Conservation (phyloP, 2,797 vertebrate genomes). For the Alca torda region DNA sequence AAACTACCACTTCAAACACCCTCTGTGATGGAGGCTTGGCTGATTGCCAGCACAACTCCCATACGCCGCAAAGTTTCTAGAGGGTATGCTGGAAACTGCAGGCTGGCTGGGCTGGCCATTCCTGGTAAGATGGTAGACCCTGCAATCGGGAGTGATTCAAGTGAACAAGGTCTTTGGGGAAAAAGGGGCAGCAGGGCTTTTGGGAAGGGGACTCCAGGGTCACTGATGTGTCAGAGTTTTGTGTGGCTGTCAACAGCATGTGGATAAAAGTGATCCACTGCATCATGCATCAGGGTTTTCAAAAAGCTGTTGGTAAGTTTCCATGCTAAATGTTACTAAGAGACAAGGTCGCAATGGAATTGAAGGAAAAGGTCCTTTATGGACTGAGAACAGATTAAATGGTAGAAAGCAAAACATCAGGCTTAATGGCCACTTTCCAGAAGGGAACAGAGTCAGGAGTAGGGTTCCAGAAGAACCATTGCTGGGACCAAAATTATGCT, state of each 20-base stretch:
- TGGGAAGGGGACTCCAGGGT: background rate
- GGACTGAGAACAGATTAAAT: background rate
- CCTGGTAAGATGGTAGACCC: background rate
- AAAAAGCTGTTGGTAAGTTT: background rate
- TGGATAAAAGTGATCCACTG: background rate
- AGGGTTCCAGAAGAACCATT: background rate
- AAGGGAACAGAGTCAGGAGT: background rate
- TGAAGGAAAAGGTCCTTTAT: background rate
- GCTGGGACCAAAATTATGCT: background rate
- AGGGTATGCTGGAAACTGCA: background rate
- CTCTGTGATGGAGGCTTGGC: background rate
- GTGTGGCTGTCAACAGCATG: rapidly evolving
- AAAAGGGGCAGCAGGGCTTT: background rate
- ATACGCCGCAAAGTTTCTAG: rapidly evolving
- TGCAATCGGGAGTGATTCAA: background rate
- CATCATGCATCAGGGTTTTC: background rate
- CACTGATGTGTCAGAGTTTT: background rate
- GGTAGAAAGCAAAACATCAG: background rate
- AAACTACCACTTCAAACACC: background rate
- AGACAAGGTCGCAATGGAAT: background rate
- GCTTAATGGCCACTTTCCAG: background rate
- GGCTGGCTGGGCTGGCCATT: background rate
- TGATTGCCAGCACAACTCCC: background rate
- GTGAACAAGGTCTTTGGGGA: background rate
- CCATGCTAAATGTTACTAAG: background rate